phyloP scores from a whole-genome alignment of 1,140 invertebrate species.

The Cylas formicarius region DNA sequence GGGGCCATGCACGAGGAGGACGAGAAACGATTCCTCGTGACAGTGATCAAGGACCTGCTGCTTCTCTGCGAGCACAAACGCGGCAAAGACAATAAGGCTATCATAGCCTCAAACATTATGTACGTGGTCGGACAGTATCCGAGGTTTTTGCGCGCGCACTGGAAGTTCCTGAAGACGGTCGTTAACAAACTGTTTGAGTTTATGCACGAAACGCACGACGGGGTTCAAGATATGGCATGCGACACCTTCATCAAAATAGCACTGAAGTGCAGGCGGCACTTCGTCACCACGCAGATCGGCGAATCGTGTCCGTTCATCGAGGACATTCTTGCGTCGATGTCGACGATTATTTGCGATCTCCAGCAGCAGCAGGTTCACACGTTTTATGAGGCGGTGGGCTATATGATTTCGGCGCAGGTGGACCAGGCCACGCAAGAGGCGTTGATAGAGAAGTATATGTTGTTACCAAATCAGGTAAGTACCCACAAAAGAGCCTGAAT shows the following conservation, averaged over 20 bases:
- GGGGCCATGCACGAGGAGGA: constrained; percentile 99
- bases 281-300: constrained; percentile 93
- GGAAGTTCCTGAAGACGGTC: constrained; percentile 99
- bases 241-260: constrained; percentile 99
- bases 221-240: constrained; percentile 99
- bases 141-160: constrained; percentile 96
- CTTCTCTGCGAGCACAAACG: constrained; percentile 99
- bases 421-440: constrained; percentile 85
- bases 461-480: constrained; percentile 89
- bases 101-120: constrained; percentile 99
- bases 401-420: constrained; percentile 95
- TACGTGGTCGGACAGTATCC: constrained; percentile 99
- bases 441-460: constrained; percentile 96
- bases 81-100: constrained; percentile 99
- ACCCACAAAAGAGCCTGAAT: neutral
- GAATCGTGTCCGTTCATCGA: constrained; percentile 98
- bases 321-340: constrained; percentile 94
- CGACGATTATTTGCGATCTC: constrained; percentile 97
- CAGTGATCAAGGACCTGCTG: constrained; percentile 97
- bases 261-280: constrained; percentile 96
- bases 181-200: constrained; percentile 99
- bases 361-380: constrained; percentile 94
- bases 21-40: constrained; percentile 97
- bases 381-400: constrained; percentile 99
- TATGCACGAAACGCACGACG: constrained; percentile 99